Conservation (phyloP, 2,888 invertebrate genomes). For the Imbricaverruca yamaguchii region DNA sequence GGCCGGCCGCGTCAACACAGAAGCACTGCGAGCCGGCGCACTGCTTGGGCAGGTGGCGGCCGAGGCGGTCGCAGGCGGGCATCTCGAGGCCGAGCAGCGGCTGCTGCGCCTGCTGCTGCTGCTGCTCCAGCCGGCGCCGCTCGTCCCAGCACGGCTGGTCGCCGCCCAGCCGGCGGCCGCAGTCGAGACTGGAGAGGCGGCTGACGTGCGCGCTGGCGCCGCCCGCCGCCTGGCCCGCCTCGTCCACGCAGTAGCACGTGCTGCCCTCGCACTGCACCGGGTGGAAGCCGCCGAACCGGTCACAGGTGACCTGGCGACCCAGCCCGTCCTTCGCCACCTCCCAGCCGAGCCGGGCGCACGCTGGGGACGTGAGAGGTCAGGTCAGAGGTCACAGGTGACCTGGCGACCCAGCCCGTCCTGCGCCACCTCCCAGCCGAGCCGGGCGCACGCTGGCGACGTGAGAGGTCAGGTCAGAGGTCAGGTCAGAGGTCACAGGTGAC, state of each 20-base stretch:
- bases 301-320: conserved; percentile 23
- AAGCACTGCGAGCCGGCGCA: not conserved
- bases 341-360: conserved; percentile 16
- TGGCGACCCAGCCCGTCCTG: conserved; percentile 23
- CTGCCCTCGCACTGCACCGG: conserved; percentile 23
- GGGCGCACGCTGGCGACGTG: not conserved
- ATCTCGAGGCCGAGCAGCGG: not conserved
- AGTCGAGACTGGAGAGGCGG: not conserved
- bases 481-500: conserved; percentile 27
- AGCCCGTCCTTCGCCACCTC: not conserved
- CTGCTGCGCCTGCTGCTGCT: not conserved
- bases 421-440: conserved; percentile 25
- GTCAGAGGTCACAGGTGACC: too few relatives aligned
- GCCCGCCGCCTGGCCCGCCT: not conserved
- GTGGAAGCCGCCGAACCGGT: conserved; percentile 29
- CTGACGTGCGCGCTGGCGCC: not conserved
- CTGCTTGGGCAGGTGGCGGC: conserved; percentile 15
- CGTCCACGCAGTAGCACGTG: conserved; percentile 15
- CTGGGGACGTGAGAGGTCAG: not conserved
- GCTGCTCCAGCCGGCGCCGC: conserved; percentile 18
- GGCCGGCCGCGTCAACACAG: conserved; percentile 24
- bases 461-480: not conserved
- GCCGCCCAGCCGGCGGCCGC: not conserved
- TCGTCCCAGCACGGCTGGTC: conserved; percentile 11
- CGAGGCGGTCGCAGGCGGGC: not conserved